phyloP scores from a whole-genome alignment of 2,113 vertebrate genomes.

The Siniperca chuatsi region DNA sequence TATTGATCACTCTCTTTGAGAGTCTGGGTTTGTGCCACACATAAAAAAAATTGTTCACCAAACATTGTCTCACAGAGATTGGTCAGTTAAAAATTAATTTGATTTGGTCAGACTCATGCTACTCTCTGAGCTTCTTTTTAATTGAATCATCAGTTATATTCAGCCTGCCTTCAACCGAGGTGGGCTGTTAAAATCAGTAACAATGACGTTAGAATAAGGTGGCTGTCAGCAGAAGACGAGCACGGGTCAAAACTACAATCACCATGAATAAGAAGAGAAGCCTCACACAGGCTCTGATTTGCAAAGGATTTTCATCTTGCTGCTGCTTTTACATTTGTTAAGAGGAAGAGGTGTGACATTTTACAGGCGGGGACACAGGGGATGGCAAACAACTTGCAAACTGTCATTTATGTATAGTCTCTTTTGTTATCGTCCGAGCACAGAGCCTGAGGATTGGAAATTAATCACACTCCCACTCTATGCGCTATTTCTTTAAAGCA shows the following conservation, averaged over 20 bases:
- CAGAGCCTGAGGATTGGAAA: conserved; percentile 58
- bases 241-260: conserved; percentile 27
- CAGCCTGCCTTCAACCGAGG: background rate
- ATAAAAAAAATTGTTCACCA: conserved; percentile 23
- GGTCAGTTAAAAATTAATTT: conserved; percentile 29
- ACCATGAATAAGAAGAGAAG: conserved; percentile 25
- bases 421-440: conserved; percentile 60
- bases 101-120: conserved; percentile 25
- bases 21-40: conserved; percentile 22
- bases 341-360: conserved; percentile 35
- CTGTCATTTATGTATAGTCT: conserved; percentile 51
- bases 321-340: conserved; percentile 17
- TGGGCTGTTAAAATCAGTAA: background rate
- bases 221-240: conserved; percentile 13
- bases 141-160: conserved; percentile 33
- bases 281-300: conserved; percentile 11
- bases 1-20: conserved; percentile 43
- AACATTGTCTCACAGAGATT: conserved; percentile 8
- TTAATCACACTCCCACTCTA: conserved; percentile 54
- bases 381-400: conserved; percentile 28
- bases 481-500: conserved; percentile 44
- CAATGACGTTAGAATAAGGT: conserved; percentile 19
- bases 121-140: conserved; percentile 13
- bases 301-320: conserved; percentile 14
- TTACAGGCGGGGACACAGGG: background rate